Evolutionary conservation across 2,888 invertebrate genomes (phyloP), one percentile per base, ranked within the genome.

Genomic region (Leptinotarsa haldemani): DNA sequence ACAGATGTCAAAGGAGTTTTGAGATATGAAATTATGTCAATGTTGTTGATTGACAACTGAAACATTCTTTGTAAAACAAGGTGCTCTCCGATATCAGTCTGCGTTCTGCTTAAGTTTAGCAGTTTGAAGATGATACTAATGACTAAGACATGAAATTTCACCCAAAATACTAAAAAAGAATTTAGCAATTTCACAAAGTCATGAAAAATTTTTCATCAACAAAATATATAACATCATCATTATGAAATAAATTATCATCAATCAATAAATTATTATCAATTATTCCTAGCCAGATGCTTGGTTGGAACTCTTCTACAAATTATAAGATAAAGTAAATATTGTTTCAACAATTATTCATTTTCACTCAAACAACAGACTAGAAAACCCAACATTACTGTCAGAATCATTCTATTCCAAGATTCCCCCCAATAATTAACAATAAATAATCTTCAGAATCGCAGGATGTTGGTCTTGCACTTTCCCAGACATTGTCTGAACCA

Each of bases 401-500:
- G 13, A n/a, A 15, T 25, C 25, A 7, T 40, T 25, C 25, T n/a
- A 30, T n/a, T 61, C n/a, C 25, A 25, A 30, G 61, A 3, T 58
- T 16, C 22, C 25, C 12, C 40, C n/a, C n/a, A 61, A 9, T 61
- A 40, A 61, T 9, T 40, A 61, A 61, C 61, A 25, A 61, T 40
- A 40, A 40, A 40, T 40, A 61, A 30, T 40, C 30, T 30, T 25
- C n/a, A 61, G n/a, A 61, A 61, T 61, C 61, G n/a, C 61, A 61
- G 61, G 30, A 61, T 61, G 61, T 25, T 61, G 25, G 4, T 13
- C 61, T 56, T 22, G 56, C 61, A n/a, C 61, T 61, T 30, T 61
- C 61, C 61, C 61, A 61, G 30, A 40, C 61, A 40, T 61, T 61
- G 25, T 61, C 61, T 13, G 61, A 40, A 61, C 25, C n/a, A 18